phyloP scores from a whole-genome alignment of 2,888 invertebrate genomes.

The Drosophila formosana region DNA sequence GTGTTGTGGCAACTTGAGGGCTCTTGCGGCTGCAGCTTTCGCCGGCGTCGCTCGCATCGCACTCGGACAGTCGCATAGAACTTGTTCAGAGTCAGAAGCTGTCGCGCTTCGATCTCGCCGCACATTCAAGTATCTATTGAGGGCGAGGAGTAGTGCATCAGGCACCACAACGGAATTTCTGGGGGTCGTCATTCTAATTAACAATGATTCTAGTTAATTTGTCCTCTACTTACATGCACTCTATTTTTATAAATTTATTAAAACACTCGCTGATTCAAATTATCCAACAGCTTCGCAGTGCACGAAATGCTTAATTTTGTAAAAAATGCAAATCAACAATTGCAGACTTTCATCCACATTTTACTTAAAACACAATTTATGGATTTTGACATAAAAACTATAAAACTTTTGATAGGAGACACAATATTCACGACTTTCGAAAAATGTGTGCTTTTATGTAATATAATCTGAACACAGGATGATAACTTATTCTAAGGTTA shows the following conservation, averaged over 20 bases:
- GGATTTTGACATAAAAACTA: slow-evolving; percentile 1
- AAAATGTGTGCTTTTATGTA: not conserved
- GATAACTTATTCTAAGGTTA: not conserved
- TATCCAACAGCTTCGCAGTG: not conserved
- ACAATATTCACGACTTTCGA: slow-evolving; percentile 15
- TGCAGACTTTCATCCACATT: slow-evolving; percentile 29
- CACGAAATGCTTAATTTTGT: too few relatives aligned
- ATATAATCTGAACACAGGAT: not conserved
- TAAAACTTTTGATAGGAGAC: not conserved
- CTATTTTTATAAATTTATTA: slow-evolving; percentile 10
- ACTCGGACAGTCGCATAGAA: not conserved
- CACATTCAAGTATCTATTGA: slow-evolving; percentile 32
- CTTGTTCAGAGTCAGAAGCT: not conserved
- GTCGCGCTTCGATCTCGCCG: slow-evolving; percentile 2
- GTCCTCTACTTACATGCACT: slow-evolving; percentile 54
- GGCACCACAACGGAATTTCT: slow-evolving; percentile 43
- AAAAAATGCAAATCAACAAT: not conserved
- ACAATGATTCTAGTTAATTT: not conserved
- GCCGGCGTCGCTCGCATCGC: slow-evolving; percentile 10
- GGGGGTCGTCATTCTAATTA: not conserved
- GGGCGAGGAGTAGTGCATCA: slow-evolving; percentile 39
- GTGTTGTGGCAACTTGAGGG: not conserved
- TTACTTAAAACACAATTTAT: slow-evolving; percentile 25
- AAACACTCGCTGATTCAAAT: not conserved
- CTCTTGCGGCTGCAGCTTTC: not conserved